Evolutionary conservation across 2,797 vertebrate genomes (phyloP).

Genomic region (Otolemur crassicaudatus): DNA sequence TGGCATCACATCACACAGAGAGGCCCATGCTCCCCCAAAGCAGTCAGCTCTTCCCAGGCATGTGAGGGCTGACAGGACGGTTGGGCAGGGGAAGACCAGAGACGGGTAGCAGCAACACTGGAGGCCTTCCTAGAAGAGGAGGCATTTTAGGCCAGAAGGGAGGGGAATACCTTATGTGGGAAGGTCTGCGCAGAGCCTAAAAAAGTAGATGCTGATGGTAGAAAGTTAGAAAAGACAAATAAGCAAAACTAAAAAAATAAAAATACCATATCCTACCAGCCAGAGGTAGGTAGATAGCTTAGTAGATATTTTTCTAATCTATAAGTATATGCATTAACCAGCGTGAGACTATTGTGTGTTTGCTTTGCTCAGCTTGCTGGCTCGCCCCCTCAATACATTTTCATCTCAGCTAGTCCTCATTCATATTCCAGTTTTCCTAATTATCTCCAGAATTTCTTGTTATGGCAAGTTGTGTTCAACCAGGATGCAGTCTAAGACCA

Average conservation of each 20-base stretch:
- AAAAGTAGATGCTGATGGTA: neutral
- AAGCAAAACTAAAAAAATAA: neutral
- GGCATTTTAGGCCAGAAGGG: neutral
- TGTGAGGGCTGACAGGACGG: no score
- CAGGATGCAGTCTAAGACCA: neutral
- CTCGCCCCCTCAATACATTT: neutral
- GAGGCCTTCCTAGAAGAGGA: conserved; percentile 32
- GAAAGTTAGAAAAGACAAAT: neutral
- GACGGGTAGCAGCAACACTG: neutral
- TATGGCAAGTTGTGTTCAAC: neutral
- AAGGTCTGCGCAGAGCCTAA: neutral
- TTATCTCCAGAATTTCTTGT: neutral
- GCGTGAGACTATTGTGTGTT: rapidly evolving
- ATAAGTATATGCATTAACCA: rapidly evolving
- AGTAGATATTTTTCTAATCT: neutral
- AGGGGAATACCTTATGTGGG: neutral
- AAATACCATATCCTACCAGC: neutral
- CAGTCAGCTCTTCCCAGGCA: neutral
- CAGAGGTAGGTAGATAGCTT: neutral
- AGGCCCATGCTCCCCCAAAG: neutral
- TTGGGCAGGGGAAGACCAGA: neutral
- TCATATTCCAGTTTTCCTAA: neutral
- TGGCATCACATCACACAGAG: neutral
- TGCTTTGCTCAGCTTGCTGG: neutral
- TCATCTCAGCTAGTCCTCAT: neutral